Conservation (phyloP, 1,140 invertebrate genomes). For the Gryllus bimaculatus region DNA sequence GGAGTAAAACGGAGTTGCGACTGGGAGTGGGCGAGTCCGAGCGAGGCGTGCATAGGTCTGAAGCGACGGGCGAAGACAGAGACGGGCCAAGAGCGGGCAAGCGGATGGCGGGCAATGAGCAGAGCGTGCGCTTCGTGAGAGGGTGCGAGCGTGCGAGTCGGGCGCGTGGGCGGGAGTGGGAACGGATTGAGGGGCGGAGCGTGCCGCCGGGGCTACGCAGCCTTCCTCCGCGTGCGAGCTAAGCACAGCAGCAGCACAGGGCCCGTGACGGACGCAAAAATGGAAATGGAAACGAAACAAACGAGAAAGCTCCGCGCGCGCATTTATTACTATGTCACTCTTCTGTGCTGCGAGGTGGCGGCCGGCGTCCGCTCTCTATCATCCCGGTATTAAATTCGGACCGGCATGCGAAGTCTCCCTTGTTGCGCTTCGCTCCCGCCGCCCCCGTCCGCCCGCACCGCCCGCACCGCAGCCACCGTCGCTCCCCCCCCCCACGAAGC, state of each 20-base stretch:
- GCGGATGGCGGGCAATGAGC: too few relatives aligned
- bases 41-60: too few relatives aligned
- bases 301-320: neutral
- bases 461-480: neutral
- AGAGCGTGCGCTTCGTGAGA: too few relatives aligned
- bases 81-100: too few relatives aligned
- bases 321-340: neutral
- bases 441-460: neutral
- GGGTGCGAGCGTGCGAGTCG: too few relatives aligned
- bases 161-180: too few relatives aligned
- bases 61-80: too few relatives aligned
- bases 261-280: neutral
- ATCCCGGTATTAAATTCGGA: neutral
- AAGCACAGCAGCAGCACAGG: neutral
- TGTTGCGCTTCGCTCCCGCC: neutral
- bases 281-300: conserved; percentile 4
- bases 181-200: too few relatives aligned
- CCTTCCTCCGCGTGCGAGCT: conserved; percentile 2
- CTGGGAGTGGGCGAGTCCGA: too few relatives aligned
- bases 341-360: neutral
- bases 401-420: neutral
- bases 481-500: neutral
- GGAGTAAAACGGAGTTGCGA: too few relatives aligned
- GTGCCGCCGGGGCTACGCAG: neutral
- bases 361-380: neutral